A percentile compares a stretch with the other conserved stretches of the same genome.
Conservation (phyloP, 2,113 vertebrate species). For the Lepus americanus region DNA sequence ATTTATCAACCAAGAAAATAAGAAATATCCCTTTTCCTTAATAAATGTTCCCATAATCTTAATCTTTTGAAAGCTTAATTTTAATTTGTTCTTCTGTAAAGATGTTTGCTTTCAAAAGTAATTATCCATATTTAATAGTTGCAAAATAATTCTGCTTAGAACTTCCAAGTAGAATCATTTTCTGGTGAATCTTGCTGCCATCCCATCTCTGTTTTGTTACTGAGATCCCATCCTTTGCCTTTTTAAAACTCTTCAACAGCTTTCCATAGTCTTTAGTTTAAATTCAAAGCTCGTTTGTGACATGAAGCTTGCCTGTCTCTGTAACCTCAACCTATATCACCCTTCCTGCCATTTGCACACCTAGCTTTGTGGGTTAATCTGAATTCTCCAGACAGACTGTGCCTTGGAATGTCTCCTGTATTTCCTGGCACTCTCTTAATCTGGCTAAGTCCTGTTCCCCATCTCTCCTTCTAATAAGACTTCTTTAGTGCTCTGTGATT, state of each 20-base stretch:
- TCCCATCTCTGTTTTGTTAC: neutral
- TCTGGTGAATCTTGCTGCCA: neutral
- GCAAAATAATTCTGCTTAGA: neutral
- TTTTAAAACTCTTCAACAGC: neutral
- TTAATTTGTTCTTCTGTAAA: constrained; percentile 57
- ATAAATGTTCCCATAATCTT: constrained; percentile 1
- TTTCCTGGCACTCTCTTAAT: neutral
- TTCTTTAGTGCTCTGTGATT: neutral
- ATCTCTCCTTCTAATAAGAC: neutral
- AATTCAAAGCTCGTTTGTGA: neutral
- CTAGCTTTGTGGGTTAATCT: neutral
- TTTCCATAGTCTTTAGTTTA: neutral
- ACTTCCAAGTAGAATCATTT: constrained; percentile 15
- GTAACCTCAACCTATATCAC: neutral
- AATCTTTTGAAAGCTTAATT: constrained; percentile 20
- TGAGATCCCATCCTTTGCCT: neutral
- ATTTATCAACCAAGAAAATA: constrained; percentile 48
- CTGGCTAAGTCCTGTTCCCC: neutral
- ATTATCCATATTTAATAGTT: constrained; percentile 43
- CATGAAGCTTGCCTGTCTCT: neutral
- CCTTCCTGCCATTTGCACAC: neutral
- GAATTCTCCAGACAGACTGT: neutral
- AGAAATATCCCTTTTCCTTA: constrained; percentile 47
- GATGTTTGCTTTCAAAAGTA: constrained; percentile 57
- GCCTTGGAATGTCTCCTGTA: neutral